Evolutionary conservation across 2,113 vertebrate genomes (phyloP).

Genomic region (Semnopithecus entellus): DNA sequence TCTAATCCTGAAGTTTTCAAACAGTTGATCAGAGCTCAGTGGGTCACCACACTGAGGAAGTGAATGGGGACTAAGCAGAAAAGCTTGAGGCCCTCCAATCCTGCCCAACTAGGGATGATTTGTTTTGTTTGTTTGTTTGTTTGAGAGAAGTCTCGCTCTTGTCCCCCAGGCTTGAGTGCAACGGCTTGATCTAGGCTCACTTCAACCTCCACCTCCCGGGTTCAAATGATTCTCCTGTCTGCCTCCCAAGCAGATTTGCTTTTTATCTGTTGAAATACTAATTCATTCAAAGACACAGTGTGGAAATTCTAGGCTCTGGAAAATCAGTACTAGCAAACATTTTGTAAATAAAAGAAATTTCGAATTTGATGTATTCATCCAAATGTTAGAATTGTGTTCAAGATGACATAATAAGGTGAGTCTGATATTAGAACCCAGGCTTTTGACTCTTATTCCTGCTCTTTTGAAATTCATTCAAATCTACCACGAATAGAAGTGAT

Average conservation of each 20-base stretch:
- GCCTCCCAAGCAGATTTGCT: too few relatives aligned
- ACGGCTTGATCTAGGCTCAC: too few relatives aligned
- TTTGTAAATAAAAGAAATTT: not conserved
- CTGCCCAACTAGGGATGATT: not conserved
- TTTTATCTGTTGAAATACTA: not conserved
- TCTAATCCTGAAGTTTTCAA: not conserved
- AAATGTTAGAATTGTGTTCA: not conserved
- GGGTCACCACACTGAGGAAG: not conserved
- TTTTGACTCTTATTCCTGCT: not conserved
- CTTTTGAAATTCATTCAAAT: not conserved
- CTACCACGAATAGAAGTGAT: not conserved
- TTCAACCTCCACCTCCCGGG: too few relatives aligned
- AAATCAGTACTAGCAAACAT: not conserved
- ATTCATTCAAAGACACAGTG: not conserved
- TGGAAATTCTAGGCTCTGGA: not conserved
- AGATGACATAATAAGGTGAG: not conserved
- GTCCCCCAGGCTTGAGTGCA: too few relatives aligned
- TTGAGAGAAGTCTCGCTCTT: too few relatives aligned
- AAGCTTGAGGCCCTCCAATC: not conserved
- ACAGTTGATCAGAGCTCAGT: not conserved
- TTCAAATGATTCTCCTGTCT: too few relatives aligned
- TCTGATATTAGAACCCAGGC: not conserved
- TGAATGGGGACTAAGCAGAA: not conserved
- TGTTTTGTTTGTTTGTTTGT: not conserved
- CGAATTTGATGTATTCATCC: not conserved